Evolutionary conservation across 2,113 vertebrate species (phyloP), one percentile per base, ranked within the genome.

Genomic region (Holacanthus passer): DNA sequence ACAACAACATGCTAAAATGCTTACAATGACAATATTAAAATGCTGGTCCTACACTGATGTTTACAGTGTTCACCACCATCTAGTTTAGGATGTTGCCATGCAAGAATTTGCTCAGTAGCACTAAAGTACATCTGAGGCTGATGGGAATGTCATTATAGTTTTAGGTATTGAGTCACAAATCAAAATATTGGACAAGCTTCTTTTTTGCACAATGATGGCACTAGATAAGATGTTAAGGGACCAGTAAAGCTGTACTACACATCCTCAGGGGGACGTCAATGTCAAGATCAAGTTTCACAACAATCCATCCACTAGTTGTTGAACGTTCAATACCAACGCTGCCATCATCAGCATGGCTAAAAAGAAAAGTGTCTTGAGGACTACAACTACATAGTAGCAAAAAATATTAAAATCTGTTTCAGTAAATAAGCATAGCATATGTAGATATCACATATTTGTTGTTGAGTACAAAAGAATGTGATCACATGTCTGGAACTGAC

Each of bases 401-500:
- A 55, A 19, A 17, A 68, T 20, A 67, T 13, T 10, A 12, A 31
- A 43, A 45, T 32, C 3, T 16, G 8, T 41, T 19, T 63, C 8
- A 31, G 1, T 37, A 29, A 56, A 29, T 5, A 63, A 39, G 8
- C 19, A 31, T 55, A 19, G 17, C n/a, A 67, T 2, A 37, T 37
- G 8, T 70, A 29, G 52, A 73, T 22, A 3, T 45, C n/a, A 58
- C 32, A 41, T 19, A 53, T 37, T 6, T 56, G 2, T 56, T 20
- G 24, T 0, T 19, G 29, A 55, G 47, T 17, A 52, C 19, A 62
- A 52, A 55, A 27, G 27, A 68, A 41, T 22, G 41, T 50, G n/a
- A 7, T 62, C 50, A 47, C 55, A 39, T 69, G 39, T 43, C 32
- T 20, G 24, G 22, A 19, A 19, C 0, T 87, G 68, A 88, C 87